Base-by-base conservation (phyloP, 2,888 invertebrate genomes). In the Dendrolimus houi region DNA sequence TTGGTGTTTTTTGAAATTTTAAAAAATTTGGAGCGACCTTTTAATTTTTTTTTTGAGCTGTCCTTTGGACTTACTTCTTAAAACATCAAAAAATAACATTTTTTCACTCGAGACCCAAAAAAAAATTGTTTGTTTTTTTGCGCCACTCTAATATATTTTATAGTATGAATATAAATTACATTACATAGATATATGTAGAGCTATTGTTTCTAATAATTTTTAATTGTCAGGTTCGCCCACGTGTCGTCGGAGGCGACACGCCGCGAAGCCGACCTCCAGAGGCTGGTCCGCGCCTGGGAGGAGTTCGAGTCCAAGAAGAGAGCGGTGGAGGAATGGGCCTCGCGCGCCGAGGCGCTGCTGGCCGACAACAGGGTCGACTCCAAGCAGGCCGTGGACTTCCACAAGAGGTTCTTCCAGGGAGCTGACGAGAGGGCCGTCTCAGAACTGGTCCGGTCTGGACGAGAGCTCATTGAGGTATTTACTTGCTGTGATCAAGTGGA, bases 361-460 rank as follows among this genome's bases (percentile, higher is more conserved):
- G 92, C 93, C 0, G 98, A 97, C 71, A 94, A 94, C 72, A 93
- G 95, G 57, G 94, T 95, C 7, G 96, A 96, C 72, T 94, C 93
- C 52, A 94, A 95, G 74, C 95, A 95, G 67, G 94, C 94, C 0
- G 95, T 97, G 1, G 96, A 96, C 78, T 93, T 94, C 65, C 97
- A 97, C 71, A 96, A 96, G 80, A 92, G 93, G 58, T 97, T 97
- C 92, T 98, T 98, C 87, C 95, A 96, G 68, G 94, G 95, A 60
- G 95, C 96, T 0, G 96, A 97, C 73, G 96, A 97, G 72, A 92
- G 94, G 60, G 96, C 96, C 87, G 94, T 97, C 57, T 93, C 95
- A 29, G 95, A 96, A 70, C 87, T 97, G 56, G 93, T 95, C 0
- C 93, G 95, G 58, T 94, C 95, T 7, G 96, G 95, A 12, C 93